phyloP scores from a whole-genome alignment of 1,140 invertebrate species.

The Megalopta genalis region DNA sequence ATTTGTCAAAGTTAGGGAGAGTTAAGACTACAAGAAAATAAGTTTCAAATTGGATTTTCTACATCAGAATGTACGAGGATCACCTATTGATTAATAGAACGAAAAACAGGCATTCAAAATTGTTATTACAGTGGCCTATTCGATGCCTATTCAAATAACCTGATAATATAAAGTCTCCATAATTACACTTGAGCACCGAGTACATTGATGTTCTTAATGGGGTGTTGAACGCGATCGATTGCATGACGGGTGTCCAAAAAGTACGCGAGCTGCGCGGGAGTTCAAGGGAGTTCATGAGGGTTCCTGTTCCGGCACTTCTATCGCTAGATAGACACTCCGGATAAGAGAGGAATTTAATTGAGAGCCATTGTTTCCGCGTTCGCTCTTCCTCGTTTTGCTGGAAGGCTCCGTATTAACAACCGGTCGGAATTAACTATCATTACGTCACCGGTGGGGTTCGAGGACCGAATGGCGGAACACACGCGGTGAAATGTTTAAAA shows the following conservation, averaged over 20 bases:
- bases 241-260: conserved; percentile 12
- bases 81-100: too few relatives aligned
- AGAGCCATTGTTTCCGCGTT: conserved; percentile 44
- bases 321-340: conserved; percentile 41
- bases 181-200: neutral
- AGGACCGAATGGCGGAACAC: neutral
- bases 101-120: too few relatives aligned
- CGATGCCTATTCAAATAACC: too few relatives aligned
- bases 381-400: conserved; percentile 44
- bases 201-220: neutral
- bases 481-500: neutral
- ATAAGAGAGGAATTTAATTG: conserved; percentile 48
- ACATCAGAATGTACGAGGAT: too few relatives aligned
- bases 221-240: conserved; percentile 14
- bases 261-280: neutral
- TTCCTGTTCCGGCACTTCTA: conserved; percentile 37
- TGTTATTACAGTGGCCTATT: too few relatives aligned
- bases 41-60: too few relatives aligned
- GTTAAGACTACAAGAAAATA: too few relatives aligned
- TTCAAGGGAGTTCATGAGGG: neutral
- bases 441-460: conserved; percentile 24
- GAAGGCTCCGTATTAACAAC: conserved; percentile 41
- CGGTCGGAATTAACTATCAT: conserved; percentile 31
- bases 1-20: too few relatives aligned
- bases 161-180: neutral